A percentile compares a stretch with the other conserved stretches of the same genome.
Conservation (phyloP, 1,140 invertebrate species). For the Zelostemma sp. region DNA sequence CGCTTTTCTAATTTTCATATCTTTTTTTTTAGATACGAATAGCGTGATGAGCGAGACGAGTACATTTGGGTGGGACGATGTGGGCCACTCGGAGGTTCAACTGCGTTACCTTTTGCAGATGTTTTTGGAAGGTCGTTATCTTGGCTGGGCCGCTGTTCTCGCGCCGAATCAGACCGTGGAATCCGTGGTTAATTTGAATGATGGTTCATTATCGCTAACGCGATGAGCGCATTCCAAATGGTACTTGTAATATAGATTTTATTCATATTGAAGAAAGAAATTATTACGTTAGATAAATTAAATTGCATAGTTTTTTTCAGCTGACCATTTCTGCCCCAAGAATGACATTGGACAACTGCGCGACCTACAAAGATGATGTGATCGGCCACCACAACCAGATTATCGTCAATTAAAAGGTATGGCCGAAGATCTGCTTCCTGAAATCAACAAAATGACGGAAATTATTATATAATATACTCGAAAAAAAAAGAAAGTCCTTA, state of each 20-base stretch:
- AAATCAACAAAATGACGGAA: no score
- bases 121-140: slow-evolving; percentile 75
- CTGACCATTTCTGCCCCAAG: no score
- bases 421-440: no score
- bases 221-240: slow-evolving; percentile 77
- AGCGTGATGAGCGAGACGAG: slow-evolving; percentile 74
- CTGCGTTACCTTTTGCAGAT: slow-evolving; percentile 74
- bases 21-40: slow-evolving; percentile 57
- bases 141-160: slow-evolving; percentile 77
- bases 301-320: no score
- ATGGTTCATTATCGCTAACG: slow-evolving; percentile 73
- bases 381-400: no score
- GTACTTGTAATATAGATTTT: slow-evolving; percentile 56
- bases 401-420: no score
- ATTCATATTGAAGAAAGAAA: no score
- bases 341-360: no score
- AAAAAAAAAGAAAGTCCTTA: no score
- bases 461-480: no score
- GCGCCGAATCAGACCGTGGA: slow-evolving; percentile 74
- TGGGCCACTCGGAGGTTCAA: slow-evolving; percentile 63
- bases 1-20: background rate
- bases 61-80: slow-evolving; percentile 76
- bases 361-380: no score
- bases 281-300: no score
- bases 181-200: slow-evolving; percentile 71